Percentiles rank a stretch among this genome's conserved stretches.
These are phyloP conservation scores for Dolomedes plantarius DNA, from an alignment of 2,888 invertebrate species.

Conservation along the genomic window DNA sequence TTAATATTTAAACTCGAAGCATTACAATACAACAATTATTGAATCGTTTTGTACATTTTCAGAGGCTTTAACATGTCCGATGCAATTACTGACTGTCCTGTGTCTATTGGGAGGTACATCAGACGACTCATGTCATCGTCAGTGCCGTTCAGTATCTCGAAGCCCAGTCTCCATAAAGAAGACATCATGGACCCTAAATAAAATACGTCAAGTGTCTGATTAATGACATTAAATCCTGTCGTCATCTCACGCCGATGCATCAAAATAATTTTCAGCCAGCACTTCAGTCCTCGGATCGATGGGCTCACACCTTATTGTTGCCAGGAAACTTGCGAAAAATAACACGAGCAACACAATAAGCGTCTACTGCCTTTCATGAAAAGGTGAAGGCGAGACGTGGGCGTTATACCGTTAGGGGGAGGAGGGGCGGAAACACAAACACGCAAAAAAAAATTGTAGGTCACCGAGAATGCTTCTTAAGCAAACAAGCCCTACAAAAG, in stretches of 20 bases:
- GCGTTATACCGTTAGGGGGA: slow-evolving; percentile 61
- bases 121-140: too few relatives aligned
- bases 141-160: too few relatives aligned
- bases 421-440: slow-evolving; percentile 27
- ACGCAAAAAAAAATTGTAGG: slow-evolving; percentile 48
- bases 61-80: too few relatives aligned
- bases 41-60: too few relatives aligned
- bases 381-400: slow-evolving; percentile 16
- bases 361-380: slow-evolving; percentile 8
- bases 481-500: slow-evolving; percentile 66
- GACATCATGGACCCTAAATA: neutral
- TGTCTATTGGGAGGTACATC: too few relatives aligned
- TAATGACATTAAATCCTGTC: slow-evolving; percentile 37
- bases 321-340: slow-evolving; percentile 7
- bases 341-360: neutral
- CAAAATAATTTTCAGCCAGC: slow-evolving; percentile 61
- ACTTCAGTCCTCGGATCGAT: slow-evolving; percentile 32
- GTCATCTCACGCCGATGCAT: slow-evolving; percentile 16
- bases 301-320: neutral
- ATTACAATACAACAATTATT: too few relatives aligned
- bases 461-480: slow-evolving; percentile 70
- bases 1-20: too few relatives aligned
- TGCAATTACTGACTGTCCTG: too few relatives aligned
- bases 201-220: slow-evolving; percentile 10
- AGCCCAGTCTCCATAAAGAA: neutral